Evolutionary conservation across 1,140 invertebrate genomes (phyloP).

Genomic region (Rhizoglyphus robini): DNA sequence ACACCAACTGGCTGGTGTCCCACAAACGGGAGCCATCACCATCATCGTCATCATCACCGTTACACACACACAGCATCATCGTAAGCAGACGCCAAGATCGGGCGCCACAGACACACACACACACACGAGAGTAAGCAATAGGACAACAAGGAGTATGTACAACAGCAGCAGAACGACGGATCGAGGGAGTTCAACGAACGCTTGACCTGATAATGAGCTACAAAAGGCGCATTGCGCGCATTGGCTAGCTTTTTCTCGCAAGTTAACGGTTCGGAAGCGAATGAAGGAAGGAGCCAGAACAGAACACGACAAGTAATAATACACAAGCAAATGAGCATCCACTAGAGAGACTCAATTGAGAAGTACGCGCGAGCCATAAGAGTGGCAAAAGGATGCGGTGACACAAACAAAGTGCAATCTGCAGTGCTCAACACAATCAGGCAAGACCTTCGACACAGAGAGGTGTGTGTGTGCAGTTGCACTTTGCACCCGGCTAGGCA

Average conservation of each 20-base stretch:
- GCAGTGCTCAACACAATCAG: too few species aligned
- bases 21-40: background rate
- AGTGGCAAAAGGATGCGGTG: too few species aligned
- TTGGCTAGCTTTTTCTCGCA: background rate
- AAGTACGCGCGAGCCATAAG: too few species aligned
- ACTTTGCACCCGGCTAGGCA: too few species aligned
- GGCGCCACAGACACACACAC: background rate
- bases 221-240: background rate
- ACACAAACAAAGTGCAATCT: too few species aligned
- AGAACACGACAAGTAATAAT: background rate
- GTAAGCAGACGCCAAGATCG: background rate
- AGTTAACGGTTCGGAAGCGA: background rate
- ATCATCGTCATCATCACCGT: too few species aligned
- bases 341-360: too few species aligned
- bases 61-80: too few species aligned
- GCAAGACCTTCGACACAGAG: too few species aligned
- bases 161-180: too few species aligned
- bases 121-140: background rate
- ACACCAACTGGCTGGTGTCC: too few species aligned
- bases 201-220: slow-evolving; percentile 13
- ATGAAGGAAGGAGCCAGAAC: background rate
- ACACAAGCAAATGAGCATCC: background rate
- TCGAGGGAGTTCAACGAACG: slow-evolving; percentile 10
- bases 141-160: background rate
- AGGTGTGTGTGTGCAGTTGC: too few species aligned